These are phyloP conservation scores for Lagria hirta DNA, from an alignment of 2,888 invertebrate genomes.

Conservation along the genomic window DNA sequence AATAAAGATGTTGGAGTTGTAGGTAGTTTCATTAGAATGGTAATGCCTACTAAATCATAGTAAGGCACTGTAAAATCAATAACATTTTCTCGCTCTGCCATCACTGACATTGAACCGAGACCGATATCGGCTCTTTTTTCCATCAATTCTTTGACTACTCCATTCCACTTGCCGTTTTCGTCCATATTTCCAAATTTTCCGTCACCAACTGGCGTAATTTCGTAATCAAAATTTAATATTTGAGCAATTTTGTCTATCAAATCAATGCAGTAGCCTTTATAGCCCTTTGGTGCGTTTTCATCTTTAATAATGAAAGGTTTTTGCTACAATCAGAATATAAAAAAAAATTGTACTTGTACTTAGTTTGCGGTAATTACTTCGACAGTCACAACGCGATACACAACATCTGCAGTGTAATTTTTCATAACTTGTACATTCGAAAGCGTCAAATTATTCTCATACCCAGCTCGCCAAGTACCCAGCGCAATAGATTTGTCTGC, in stretches of 20 bases:
- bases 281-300: slow-evolving; percentile 65
- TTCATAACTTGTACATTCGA: slow-evolving; percentile 67
- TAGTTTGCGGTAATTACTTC: slow-evolving; percentile 59
- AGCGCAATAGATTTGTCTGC: slow-evolving; percentile 70
- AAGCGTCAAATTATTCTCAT: slow-evolving; percentile 66
- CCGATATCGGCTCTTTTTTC: slow-evolving; percentile 86
- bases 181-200: slow-evolving; percentile 88
- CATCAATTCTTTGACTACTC: slow-evolving; percentile 49
- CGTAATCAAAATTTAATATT: slow-evolving; percentile 87
- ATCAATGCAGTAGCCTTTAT: slow-evolving; percentile 92
- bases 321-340: slow-evolving; percentile 61
- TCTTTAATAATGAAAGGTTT: slow-evolving; percentile 80
- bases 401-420: slow-evolving; percentile 77
- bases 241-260: slow-evolving; percentile 84
- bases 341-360: slow-evolving; percentile 2
- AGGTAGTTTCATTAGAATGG: slow-evolving; percentile 92
- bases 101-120: slow-evolving; percentile 90
- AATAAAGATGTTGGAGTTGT: slow-evolving; percentile 89
- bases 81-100: slow-evolving; percentile 96
- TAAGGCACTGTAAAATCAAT: slow-evolving; percentile 98
- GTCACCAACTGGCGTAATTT: slow-evolving; percentile 78
- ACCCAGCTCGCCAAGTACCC: slow-evolving; percentile 78
- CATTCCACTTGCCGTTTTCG: slow-evolving; percentile 72
- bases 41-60: slow-evolving; percentile 96
- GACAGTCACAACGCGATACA: slow-evolving; percentile 85